Base-by-base conservation (phyloP, 37 sponge, comb jelly and placozoan genomes). In the Mnemiopsis leidyi region DNA sequence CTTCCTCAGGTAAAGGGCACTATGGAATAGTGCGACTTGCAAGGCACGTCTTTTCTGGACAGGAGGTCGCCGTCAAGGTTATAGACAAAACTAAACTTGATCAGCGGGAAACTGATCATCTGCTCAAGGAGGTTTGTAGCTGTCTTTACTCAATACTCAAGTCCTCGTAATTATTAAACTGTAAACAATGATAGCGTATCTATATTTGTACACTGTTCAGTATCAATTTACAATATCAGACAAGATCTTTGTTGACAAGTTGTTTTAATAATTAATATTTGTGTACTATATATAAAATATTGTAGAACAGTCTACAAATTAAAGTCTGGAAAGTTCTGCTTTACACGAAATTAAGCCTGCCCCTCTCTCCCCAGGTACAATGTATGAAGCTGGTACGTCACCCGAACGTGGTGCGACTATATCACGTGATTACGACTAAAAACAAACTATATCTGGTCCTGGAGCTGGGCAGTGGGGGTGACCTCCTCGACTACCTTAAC, bases 11-110 rank as follows among this genome's bases (percentile, higher is more conserved):
- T 29, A 95, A 96, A 23, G 99, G 99, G 0, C 97, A 97, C 68
- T 98, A 97, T 69, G 97, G 96, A 26, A 96, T 98, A 28, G 99
- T 98, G 1, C 96, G 96, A 95, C 93, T 94, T 20, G 99, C 99
- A 18, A 93, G 96, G 5, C 85, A 38, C 29, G 85, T 30, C 40
- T 83, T 83, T 23, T 38, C 85, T 3, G 96, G 96, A 23, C 93
- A 95, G 13, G 93, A 95, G 29, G 99, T 98, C 0, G 99, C 99
- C 23, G 95, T 98, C 68, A 98, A 98, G 83, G 99, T 98, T 33
- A 98, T 98, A 24, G 99, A 98, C 94, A 98, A 98, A 94, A 39
- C 92, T 26, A 98, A 98, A 92, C 95, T 98, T 76, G 96, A 98
- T 93, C 96, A 98, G 36, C 93, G 95, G 0, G 95, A 97, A 0